Evolutionary conservation across 1,140 invertebrate species (phyloP).

Genomic region (Goniozus legneri): DNA sequence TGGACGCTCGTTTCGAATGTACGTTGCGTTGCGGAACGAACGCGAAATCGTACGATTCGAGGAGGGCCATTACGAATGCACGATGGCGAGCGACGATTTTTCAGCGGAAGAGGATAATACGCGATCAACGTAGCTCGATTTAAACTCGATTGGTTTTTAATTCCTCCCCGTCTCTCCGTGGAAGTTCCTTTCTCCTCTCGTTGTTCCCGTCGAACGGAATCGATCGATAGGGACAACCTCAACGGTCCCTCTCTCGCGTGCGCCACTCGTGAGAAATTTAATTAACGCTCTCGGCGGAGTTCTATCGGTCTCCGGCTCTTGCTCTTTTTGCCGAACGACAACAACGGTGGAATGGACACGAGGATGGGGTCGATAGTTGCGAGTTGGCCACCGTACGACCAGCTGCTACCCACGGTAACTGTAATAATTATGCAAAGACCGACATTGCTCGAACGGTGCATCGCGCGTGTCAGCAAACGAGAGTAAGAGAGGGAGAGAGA

Average conservation of each 20-base stretch:
- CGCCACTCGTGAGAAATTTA: conserved; percentile 33
- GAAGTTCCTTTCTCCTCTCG: too few species aligned
- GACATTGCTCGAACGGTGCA: conserved; percentile 45
- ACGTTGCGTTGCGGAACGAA: conserved; percentile 10
- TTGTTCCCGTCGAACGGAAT: too few species aligned
- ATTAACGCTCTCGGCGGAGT: conserved; percentile 31
- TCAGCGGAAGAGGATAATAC: too few species aligned
- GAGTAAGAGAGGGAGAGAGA: conserved; percentile 12
- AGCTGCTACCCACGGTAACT: conserved; percentile 43
- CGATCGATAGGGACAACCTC: conserved; percentile 10
- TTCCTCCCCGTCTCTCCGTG: too few species aligned
- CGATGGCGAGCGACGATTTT: background rate
- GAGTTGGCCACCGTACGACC: too few species aligned
- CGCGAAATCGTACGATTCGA: conserved; percentile 9
- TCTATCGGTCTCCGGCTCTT: conserved; percentile 2
- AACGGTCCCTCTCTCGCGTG: conserved; percentile 19
- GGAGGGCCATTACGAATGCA: conserved; percentile 5
- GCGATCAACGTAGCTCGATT: background rate
- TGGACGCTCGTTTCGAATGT: conserved; percentile 16
- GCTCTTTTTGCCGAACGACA: conserved; percentile 12
- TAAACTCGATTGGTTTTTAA: too few species aligned
- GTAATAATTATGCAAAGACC: conserved; percentile 52
- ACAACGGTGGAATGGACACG: too few species aligned
- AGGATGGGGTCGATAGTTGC: too few species aligned
- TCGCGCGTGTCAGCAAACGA: conserved; percentile 17